These are phyloP conservation scores for Caenorhabditis inopinata DNA, from an alignment of 1,140 invertebrate genomes.

Conservation along the genomic window DNA sequence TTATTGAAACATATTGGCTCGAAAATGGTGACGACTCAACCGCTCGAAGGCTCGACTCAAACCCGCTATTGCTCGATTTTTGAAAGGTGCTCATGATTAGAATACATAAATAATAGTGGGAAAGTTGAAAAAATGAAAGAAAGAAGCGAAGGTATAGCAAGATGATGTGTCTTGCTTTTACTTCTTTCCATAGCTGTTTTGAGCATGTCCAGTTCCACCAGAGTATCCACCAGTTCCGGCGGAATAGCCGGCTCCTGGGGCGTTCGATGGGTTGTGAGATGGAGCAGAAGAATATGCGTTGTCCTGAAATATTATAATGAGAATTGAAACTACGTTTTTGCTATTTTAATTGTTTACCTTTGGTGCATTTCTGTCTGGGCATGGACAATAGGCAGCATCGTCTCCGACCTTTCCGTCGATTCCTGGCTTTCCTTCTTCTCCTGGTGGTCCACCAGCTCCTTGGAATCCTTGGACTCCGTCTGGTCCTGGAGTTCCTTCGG, in stretches of 20 bases:
- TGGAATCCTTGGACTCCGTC: conserved; percentile 46
- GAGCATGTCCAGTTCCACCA: conserved; percentile 37
- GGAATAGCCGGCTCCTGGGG: conserved; percentile 35
- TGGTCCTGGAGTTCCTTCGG: conserved; percentile 51
- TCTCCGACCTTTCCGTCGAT: conserved; percentile 37
- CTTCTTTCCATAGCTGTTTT: conserved; percentile 33
- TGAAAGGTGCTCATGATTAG: conserved; percentile 16
- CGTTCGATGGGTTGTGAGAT: background rate
- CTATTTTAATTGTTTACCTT: background rate
- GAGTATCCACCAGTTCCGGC: conserved; percentile 42
- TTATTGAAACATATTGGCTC: conserved; percentile 19
- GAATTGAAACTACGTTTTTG: too few relatives aligned
- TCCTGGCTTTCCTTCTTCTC: conserved; percentile 47
- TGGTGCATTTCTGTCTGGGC: conserved; percentile 42
- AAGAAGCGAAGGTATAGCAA: conserved; percentile 3
- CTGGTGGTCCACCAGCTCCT: conserved; percentile 43
- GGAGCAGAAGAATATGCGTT: background rate
- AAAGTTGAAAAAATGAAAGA: background rate
- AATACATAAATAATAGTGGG: background rate
- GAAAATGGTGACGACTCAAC: conserved; percentile 25
- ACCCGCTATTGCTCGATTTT: conserved; percentile 27
- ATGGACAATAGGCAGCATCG: conserved; percentile 49
- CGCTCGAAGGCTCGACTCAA: conserved; percentile 23
- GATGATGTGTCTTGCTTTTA: conserved; percentile 21
- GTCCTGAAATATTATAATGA: background rate